A percentile compares a stretch with the other conserved stretches of the same genome.
These are phyloP conservation scores for Suncus etruscus DNA, from an alignment of 2,113 vertebrate species.

Conservation along the genomic window DNA sequence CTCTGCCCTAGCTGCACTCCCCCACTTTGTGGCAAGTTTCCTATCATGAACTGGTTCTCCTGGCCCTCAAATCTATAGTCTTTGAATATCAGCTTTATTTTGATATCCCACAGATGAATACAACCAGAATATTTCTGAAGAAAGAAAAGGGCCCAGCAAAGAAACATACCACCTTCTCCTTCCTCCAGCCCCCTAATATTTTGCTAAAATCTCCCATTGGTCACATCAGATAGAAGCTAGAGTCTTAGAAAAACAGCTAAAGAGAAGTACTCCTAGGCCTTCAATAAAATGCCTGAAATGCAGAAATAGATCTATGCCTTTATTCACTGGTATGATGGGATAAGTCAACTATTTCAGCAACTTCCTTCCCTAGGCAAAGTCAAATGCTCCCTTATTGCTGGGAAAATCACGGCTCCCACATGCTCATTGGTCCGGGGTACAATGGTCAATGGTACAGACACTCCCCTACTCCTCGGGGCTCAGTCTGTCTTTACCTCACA, in stretches of 20 bases:
- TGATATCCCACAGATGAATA: no score
- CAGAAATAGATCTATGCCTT: background rate
- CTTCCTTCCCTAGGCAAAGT: background rate
- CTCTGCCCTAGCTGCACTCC: no score
- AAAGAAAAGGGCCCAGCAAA: no score
- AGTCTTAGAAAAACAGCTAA: background rate
- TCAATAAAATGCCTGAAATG: no score
- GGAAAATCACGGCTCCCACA: fast-evolving
- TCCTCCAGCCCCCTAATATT: no score
- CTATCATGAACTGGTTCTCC: no score
- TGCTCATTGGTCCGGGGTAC: background rate
- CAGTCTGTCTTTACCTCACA: background rate
- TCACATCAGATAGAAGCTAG: background rate
- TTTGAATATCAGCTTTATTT: no score
- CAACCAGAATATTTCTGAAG: no score
- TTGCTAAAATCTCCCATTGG: no score
- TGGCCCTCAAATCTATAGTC: no score
- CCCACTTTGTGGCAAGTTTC: no score
- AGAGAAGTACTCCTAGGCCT: background rate
- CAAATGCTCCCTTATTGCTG: background rate
- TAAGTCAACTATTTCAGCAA: background rate
- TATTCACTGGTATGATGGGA: background rate
- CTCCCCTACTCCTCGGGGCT: fast-evolving
- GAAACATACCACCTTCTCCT: no score
- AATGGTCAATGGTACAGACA: background rate